Conservation (phyloP, 1,140 invertebrate species). For the Drosophila gunungcola region DNA sequence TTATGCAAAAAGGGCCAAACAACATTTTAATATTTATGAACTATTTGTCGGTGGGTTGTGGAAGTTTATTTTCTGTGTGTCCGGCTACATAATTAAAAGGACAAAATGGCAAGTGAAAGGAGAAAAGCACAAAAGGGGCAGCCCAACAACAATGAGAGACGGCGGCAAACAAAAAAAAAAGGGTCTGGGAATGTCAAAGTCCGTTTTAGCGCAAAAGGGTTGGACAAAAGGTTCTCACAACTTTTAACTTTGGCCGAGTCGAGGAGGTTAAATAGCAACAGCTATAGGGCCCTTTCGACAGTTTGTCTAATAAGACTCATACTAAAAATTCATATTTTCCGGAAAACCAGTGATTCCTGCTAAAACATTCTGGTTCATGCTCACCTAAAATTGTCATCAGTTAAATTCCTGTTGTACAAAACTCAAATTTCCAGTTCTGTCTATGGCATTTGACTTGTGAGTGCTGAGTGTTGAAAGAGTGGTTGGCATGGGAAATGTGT, state of each 20-base stretch:
- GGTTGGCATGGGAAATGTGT: neutral
- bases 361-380: neutral
- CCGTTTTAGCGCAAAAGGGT: slow-evolving; percentile 19
- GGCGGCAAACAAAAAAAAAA: slow-evolving; percentile 34
- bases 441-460: slow-evolving; percentile 6
- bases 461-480: neutral
- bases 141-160: slow-evolving; percentile 13
- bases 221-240: slow-evolving; percentile 37
- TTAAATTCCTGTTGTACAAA: neutral
- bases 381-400: neutral
- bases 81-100: slow-evolving; percentile 78
- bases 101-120: slow-evolving; percentile 78
- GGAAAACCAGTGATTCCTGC: too few relatives aligned
- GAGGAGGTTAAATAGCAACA: slow-evolving; percentile 25
- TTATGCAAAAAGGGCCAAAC: slow-evolving; percentile 63
- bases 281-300: neutral
- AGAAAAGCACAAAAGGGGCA: slow-evolving; percentile 59
- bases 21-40: slow-evolving; percentile 75
- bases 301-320: slow-evolving; percentile 11
- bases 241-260: slow-evolving; percentile 9
- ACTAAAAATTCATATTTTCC: neutral
- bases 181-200: slow-evolving; percentile 24
- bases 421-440: slow-evolving; percentile 1
- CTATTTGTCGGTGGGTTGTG: slow-evolving; percentile 56
- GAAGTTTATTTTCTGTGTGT: slow-evolving; percentile 30